Percentiles rank a stretch among this genome's conserved stretches.
phyloP scores from a whole-genome alignment of 1,140 invertebrate species.

The Drosophila lacertosa region DNA sequence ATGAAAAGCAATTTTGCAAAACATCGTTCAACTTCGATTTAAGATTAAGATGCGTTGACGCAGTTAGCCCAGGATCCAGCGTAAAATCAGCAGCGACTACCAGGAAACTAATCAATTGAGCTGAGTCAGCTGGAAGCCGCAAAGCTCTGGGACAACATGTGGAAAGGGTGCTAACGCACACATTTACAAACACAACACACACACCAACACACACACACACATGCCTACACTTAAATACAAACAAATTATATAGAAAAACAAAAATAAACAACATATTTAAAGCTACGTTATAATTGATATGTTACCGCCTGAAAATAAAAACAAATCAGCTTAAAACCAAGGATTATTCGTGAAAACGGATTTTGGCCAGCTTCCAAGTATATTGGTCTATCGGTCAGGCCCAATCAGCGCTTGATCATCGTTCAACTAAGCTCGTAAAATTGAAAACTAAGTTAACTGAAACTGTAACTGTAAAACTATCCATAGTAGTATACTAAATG shows the following conservation, averaged over 20 bases:
- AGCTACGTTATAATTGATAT: slow-evolving; percentile 26
- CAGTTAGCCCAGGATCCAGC: slow-evolving; percentile 10
- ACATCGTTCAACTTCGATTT: slow-evolving; percentile 45
- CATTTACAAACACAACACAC: slow-evolving; percentile 7
- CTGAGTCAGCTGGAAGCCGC: neutral
- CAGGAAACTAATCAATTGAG: slow-evolving; percentile 3
- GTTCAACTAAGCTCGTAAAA: slow-evolving; percentile 8
- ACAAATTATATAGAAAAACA: too few relatives aligned
- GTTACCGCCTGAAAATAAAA: slow-evolving; percentile 10
- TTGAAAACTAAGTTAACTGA: slow-evolving; percentile 4
- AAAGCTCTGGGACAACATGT: neutral
- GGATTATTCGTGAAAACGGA: slow-evolving; percentile 1
- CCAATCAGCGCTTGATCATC: slow-evolving; percentile 3
- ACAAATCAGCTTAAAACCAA: neutral
- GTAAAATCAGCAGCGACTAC: neutral
- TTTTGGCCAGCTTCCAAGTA: slow-evolving; percentile 15
- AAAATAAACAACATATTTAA: neutral
- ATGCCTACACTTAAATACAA: slow-evolving; percentile 13
- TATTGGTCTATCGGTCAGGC: slow-evolving; percentile 6
- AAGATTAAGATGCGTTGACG: slow-evolving; percentile 24
- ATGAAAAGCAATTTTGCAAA: slow-evolving; percentile 71
- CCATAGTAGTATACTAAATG: slow-evolving; percentile 26
- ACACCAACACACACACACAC: slow-evolving; percentile 21
- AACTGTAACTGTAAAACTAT: slow-evolving; percentile 30
- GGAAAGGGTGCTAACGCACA: slow-evolving; percentile 40